Base-by-base conservation (phyloP, 1,140 invertebrate species). In the Megathymus violae region DNA sequence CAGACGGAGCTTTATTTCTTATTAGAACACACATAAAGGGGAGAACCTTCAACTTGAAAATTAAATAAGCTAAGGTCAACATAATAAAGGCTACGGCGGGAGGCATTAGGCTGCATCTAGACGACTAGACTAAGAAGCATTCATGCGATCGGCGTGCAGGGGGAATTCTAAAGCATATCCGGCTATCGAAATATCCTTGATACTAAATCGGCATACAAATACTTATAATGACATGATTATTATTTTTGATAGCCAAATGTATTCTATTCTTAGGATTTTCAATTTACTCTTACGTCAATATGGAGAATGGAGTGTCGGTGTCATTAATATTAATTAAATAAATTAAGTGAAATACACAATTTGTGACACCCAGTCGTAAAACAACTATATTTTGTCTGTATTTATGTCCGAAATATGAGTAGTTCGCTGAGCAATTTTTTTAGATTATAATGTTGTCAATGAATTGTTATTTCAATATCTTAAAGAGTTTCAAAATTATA, bases 31-130 rank as follows among this genome's bases (percentile, higher is more conserved):
- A 64, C 47, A 87, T 71, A 88, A 89, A 78, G 61, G 78, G 69
- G n/a, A n/a, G 72, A 80, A 87, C 85, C 85, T 88, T 89, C 81
- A 90, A 90, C 82, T 89, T 88, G 87, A 85, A 82, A 78, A 76
- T 78, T 67, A 79, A 82, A 79, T 82, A 78, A 83, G 78, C 76
- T 87, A 87, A 89, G 87, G 85, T 88, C 85, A 83, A 14, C 34
- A 38, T 14, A 40, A 82, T 71, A 83, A 85, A 82, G 64, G n/a
- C n/a, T n/a, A n/a, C 40, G 71, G 70, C 67, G 74, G 61, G 73
- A 63, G 56, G 69, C 67, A n/a, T 74, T 80, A 76, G 70, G 64
- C 69, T 84, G 76, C 78, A 85, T 80, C 80, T 85, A 82, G 82
- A 85, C 78, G 71, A 69, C 79, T 83, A 85, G 80, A 78, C 72